phyloP scores from a whole-genome alignment of 2,113 vertebrate genomes.

The Cinclus mexicanus region DNA sequence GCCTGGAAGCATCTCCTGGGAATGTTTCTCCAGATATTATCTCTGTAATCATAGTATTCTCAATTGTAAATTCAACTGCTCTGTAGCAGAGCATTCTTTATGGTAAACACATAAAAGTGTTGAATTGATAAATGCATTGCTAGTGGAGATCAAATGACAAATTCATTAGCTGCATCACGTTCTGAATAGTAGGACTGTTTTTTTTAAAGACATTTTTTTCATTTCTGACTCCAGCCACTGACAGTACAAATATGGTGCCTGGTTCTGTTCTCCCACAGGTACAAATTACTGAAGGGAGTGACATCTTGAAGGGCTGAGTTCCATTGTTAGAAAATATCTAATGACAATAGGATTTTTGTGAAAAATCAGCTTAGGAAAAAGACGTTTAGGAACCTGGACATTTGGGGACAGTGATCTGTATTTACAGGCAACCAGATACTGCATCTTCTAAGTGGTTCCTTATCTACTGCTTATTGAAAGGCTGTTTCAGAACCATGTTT shows the following conservation, averaged over 20 bases:
- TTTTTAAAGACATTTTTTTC: neutral
- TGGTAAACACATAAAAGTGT: neutral
- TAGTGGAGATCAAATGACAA: neutral
- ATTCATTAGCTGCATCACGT: neutral
- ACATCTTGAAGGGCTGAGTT: neutral
- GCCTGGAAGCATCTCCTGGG: neutral
- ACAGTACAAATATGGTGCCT: neutral
- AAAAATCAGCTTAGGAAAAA: neutral
- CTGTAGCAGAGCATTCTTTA: neutral
- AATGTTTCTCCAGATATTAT: slow-evolving; percentile 23
- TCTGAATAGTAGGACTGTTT: neutral
- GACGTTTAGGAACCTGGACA: neutral
- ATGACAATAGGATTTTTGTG: neutral
- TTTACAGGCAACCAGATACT: neutral
- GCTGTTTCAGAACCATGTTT: neutral
- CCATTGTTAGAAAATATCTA: neutral
- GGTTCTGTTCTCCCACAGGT: neutral
- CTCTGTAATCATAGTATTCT: neutral
- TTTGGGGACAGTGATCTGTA: neutral
- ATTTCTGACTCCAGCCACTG: neutral
- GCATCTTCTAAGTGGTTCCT: neutral
- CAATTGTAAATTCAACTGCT: slow-evolving; percentile 4
- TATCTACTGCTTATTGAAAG: neutral
- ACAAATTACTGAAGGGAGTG: neutral
- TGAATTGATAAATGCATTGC: neutral